A percentile compares a stretch with the other conserved stretches of the same genome.
Evolutionary conservation across 2,113 vertebrate species (phyloP).

Genomic region (Petromus typicus): DNA sequence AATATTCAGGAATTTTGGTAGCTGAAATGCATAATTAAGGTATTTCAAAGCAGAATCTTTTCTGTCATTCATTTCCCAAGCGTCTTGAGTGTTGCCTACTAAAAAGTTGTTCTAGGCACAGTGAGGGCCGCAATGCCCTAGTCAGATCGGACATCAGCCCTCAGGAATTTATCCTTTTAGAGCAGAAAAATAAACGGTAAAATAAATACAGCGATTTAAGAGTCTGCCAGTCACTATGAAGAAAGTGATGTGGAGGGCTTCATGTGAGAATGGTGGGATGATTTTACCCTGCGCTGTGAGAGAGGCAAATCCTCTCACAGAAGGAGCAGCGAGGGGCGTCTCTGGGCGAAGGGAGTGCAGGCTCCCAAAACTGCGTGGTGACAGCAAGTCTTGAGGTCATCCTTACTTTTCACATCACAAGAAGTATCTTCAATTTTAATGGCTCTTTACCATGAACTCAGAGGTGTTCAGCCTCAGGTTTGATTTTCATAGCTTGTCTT

Average conservation of each 20-base stretch:
- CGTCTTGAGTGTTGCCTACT: neutral
- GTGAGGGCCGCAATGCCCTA: accelerated
- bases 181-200: neutral
- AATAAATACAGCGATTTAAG: neutral
- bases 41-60: neutral
- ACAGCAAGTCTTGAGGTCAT: no score
- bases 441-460: neutral
- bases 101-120: neutral
- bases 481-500: neutral
- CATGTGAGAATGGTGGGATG: neutral
- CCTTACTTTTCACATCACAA: neutral
- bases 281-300: neutral
- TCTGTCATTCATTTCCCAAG: neutral
- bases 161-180: neutral
- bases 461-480: neutral
- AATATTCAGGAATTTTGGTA: neutral
- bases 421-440: neutral
- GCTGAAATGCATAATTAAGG: neutral
- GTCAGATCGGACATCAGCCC: neutral
- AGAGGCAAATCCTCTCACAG: neutral
- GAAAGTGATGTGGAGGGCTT: neutral
- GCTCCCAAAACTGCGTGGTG: neutral
- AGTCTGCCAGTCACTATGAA: neutral
- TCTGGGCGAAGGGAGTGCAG: neutral
- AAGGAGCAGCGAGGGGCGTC: neutral